phyloP scores from a whole-genome alignment of 2,888 invertebrate genomes.

The Atherix ibis region DNA sequence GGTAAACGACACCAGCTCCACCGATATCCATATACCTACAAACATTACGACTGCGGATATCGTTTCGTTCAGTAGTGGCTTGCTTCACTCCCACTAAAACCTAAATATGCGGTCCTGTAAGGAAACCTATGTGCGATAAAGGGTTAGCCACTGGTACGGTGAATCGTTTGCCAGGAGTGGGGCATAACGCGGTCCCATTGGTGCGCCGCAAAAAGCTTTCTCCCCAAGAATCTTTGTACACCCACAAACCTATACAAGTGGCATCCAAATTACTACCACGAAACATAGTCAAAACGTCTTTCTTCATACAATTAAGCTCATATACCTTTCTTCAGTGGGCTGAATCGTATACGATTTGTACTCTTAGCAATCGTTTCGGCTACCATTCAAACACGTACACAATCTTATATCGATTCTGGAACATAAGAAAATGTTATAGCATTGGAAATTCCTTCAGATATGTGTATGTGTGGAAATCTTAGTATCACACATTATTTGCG shows the following conservation, averaged over 20 bases:
- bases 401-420: conserved; percentile 2
- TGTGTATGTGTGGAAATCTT: too few species aligned
- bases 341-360: too few species aligned
- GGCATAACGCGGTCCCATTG: conserved; percentile 35
- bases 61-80: conserved; percentile 32
- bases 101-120: conserved; percentile 36
- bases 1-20: too few species aligned
- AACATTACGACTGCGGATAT: conserved; percentile 22
- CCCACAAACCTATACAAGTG: conserved; percentile 9
- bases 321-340: background rate
- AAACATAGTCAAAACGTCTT: too few species aligned
- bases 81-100: conserved; percentile 32
- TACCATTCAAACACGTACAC: conserved; percentile 3
- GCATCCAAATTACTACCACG: conserved; percentile 7
- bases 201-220: conserved; percentile 35
- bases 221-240: conserved; percentile 13
- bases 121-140: conserved; percentile 36
- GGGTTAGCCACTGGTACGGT: conserved; percentile 35
- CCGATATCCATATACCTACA: conserved; percentile 11
- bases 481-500: too few species aligned
- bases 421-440: too few species aligned
- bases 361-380: too few species aligned
- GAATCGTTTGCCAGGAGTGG: conserved; percentile 17
- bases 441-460: too few species aligned
- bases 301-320: too few species aligned